A percentile compares a stretch with the other conserved stretches of the same genome.
Conservation (phyloP, 2,888 invertebrate genomes). For the Platycnemis pennipes region DNA sequence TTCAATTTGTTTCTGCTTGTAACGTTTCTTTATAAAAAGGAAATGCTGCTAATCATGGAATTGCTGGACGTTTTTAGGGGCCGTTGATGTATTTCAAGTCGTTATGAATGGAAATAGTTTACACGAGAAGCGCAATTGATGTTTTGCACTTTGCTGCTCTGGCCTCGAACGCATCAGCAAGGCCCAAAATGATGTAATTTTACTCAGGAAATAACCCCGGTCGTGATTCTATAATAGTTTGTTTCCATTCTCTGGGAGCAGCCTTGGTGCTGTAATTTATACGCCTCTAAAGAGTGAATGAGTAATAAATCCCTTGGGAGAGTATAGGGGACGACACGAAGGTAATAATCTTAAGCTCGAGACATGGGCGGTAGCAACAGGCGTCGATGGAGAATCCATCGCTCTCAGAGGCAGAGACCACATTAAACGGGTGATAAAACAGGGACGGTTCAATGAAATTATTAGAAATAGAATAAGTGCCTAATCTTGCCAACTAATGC, state of each 20-base stretch:
- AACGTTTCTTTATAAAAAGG: no score
- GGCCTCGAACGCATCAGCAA: not conserved
- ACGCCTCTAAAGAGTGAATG: not conserved
- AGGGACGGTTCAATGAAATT: not conserved
- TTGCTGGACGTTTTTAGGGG: no score
- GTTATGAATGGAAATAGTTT: no score
- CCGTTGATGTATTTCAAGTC: no score
- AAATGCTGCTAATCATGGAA: no score
- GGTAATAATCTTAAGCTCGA: not conserved
- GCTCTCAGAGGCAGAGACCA: not conserved
- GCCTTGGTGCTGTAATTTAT: not conserved
- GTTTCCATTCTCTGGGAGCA: not conserved
- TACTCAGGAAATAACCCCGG: not conserved
- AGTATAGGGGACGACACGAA: not conserved
- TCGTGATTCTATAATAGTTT: not conserved
- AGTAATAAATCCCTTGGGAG: not conserved
- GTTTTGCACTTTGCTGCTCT: not conserved
- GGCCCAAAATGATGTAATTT: not conserved
- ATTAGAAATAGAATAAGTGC: not conserved
- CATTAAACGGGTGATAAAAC: not conserved
- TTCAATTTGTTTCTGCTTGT: no score
- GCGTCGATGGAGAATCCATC: not conserved
- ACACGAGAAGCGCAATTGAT: no score
- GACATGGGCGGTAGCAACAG: not conserved
- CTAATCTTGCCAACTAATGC: not conserved